Base-by-base conservation (phyloP, 2,888 invertebrate species). In the Operophtera brumata region DNA sequence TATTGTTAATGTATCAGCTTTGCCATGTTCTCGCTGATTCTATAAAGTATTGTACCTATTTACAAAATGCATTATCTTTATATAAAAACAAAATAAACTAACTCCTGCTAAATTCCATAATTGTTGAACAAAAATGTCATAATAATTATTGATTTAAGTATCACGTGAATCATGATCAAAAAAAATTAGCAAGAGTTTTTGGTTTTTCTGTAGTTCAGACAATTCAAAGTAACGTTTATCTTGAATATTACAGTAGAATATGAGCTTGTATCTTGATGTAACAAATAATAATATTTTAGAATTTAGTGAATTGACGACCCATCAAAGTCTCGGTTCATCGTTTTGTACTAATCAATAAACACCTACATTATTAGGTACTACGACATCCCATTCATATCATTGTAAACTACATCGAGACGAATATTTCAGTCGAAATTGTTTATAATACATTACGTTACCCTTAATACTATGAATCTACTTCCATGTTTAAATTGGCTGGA, bases 291-390 rank as follows among this genome's bases (percentile, higher is more conserved):
- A 37, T 42, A 51, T 59, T 60, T 52, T 26, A 8, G 13, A 42
- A 39, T 48, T 57, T 47, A 14, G 35, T 43, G 41, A 53, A 46
- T 50, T 45, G 45, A 48, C 6, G 25, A 39, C 45, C 13, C 43
- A 32, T 43, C 34, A 26, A 48, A 50, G 57, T 57, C 52, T 62
- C 71, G 69, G 70, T 72, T 73, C 64, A 71, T 77, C 72, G 71
- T 77, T 87, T 88, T 88, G 89, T 89, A 88, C 89, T 88, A 88
- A 84, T 84, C 86, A 86, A 83, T 85, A 87, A 87, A 86, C 83
- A 84, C 78, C 86, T 88, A 88, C 79, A 71, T 80, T 78, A 70
- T 69, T 58, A n/a, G n/a, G n/a, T n/a, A 67, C 85, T 86, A 84
- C 77, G 75, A 77, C 77, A 79, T 80, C 81, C 78, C 82, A 82